Conservation (phyloP, 2,797 vertebrate species). For the Adrianichthys oophorus region DNA sequence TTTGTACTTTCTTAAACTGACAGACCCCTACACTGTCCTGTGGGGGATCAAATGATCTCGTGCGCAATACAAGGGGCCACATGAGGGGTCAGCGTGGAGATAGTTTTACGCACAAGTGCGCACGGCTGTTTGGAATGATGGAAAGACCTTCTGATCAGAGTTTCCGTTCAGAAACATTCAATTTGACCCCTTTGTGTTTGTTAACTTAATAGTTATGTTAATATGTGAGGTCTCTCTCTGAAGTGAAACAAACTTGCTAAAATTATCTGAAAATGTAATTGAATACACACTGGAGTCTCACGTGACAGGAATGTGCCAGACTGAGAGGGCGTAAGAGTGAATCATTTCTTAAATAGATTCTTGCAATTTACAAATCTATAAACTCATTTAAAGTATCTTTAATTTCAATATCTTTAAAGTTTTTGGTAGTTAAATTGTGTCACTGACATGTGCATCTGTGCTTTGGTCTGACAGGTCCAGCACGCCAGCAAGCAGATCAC, state of each 20-base stretch:
- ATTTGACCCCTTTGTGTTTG: background rate
- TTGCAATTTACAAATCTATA: no score
- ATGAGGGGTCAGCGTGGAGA: constrained; percentile 18
- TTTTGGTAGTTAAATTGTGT: no score
- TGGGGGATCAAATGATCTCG: background rate
- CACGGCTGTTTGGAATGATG: background rate
- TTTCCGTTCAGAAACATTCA: constrained; percentile 2
- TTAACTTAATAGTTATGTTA: constrained; percentile 1
- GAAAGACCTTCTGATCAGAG: no score
- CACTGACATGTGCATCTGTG: no score
- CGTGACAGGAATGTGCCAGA: constrained; percentile 47
- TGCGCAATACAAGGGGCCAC: constrained; percentile 33
- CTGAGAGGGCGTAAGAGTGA: constrained; percentile 23
- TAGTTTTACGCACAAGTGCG: constrained; percentile 56
- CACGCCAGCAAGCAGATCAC: constrained; percentile 98
- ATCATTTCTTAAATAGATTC: background rate
- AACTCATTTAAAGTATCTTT: no score
- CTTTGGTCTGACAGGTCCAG: constrained; percentile 83
- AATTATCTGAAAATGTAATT: constrained; percentile 77
- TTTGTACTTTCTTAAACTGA: background rate
- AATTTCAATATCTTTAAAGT: no score
- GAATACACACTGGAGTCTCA: constrained; percentile 65
- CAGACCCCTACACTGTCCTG: background rate
- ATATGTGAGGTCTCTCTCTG: constrained; percentile 17
- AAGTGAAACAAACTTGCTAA: constrained; percentile 66